A percentile compares a stretch with the other conserved stretches of the same genome.
phyloP scores from a whole-genome alignment of 2,113 vertebrate species.

The Thermophis baileyi region DNA sequence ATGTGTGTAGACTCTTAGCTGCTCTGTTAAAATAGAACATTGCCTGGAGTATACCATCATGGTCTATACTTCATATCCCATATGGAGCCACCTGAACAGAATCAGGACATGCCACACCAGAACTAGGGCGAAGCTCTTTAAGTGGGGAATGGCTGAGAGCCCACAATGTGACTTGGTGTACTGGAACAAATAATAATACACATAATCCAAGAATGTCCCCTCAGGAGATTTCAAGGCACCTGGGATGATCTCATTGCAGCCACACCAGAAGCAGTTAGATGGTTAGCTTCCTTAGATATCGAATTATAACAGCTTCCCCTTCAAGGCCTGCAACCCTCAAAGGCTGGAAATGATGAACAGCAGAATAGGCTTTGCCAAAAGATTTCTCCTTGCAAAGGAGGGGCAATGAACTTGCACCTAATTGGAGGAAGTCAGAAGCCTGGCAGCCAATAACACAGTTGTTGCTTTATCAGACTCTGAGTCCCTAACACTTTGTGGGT shows the following conservation, averaged over 20 bases:
- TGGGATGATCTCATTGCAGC: neutral
- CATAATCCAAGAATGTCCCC: neutral
- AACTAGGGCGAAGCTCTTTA: neutral
- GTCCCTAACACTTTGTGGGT: no score
- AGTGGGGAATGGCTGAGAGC: neutral
- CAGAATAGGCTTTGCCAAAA: no score
- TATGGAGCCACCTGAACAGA: neutral
- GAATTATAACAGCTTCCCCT: neutral
- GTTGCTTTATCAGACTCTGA: no score
- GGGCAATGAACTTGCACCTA: no score
- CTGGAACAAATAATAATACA: neutral
- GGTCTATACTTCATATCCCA: neutral
- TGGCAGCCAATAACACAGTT: no score
- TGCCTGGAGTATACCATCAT: neutral
- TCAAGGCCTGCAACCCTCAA: no score
- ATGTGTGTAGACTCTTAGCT: neutral
- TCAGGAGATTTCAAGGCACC: neutral
- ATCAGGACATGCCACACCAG: neutral
- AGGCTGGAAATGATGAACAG: no score
- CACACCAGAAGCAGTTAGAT: neutral
- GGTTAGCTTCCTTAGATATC: neutral
- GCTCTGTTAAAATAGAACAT: neutral
- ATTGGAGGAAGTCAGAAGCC: no score
- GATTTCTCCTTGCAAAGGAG: no score
- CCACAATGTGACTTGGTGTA: neutral